A percentile compares a stretch with the other conserved stretches of the same genome.
These are phyloP conservation scores for Bombycilla garrulus DNA, from an alignment of 2,113 vertebrate genomes.

Conservation along the genomic window DNA sequence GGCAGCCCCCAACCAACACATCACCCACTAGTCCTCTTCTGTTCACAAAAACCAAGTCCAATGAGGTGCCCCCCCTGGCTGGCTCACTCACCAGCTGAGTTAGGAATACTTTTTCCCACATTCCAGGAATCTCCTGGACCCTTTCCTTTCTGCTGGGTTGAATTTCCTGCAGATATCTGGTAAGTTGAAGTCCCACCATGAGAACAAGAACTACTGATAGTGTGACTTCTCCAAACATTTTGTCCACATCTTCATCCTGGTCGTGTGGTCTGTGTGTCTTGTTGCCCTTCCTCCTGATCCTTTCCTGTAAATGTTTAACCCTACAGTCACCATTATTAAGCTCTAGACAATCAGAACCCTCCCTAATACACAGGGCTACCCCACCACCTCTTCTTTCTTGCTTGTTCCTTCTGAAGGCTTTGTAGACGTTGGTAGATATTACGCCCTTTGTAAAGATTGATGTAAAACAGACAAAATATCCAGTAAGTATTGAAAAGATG, in stretches of 20 bases:
- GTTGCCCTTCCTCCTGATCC: background rate
- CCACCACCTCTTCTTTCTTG: background rate
- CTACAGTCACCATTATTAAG: fast-evolving
- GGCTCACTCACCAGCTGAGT: background rate
- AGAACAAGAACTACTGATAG: background rate
- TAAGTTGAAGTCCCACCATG: background rate
- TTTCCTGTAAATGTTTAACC: background rate
- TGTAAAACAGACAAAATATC: background rate
- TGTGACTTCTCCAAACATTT: background rate
- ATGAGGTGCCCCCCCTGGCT: background rate
- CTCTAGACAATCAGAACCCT: background rate
- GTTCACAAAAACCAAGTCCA: background rate
- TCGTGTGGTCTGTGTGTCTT: fast-evolving
- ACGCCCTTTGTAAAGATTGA: background rate
- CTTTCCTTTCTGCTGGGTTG: background rate
- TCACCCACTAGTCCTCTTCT: background rate
- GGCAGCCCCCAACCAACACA: fast-evolving
- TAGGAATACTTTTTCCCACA: background rate
- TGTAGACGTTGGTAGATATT: background rate
- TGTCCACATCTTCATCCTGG: background rate
- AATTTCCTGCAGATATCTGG: background rate
- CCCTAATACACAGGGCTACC: background rate
- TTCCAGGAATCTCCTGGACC: background rate
- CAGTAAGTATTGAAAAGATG: background rate
- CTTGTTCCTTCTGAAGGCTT: background rate